These are phyloP conservation scores for Aphelenchoides besseyi DNA, from an alignment of 1,140 invertebrate species.

Conservation along the genomic window DNA sequence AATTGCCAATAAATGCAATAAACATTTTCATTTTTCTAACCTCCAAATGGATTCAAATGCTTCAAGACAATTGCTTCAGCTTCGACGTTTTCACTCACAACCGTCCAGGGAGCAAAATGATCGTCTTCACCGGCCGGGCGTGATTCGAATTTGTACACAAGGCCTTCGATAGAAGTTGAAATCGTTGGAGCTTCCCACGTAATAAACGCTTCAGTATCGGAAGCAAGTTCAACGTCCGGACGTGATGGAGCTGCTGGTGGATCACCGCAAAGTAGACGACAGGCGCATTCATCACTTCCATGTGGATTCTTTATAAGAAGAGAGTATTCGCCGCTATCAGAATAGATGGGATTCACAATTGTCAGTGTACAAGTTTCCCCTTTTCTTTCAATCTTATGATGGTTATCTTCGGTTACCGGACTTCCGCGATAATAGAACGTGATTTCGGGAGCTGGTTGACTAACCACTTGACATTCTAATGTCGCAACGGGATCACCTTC, in stretches of 20 bases:
- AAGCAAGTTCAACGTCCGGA: constrained; percentile 76
- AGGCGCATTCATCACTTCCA: constrained; percentile 66
- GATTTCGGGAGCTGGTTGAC: constrained; percentile 81
- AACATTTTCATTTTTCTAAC: neutral
- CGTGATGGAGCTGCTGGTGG: constrained; percentile 78
- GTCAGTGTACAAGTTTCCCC: constrained; percentile 42
- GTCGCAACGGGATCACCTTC: constrained; percentile 73
- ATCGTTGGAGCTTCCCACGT: constrained; percentile 74
- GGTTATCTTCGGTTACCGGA: constrained; percentile 59
- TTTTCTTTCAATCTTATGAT: constrained; percentile 41
- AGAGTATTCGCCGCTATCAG: constrained; percentile 82
- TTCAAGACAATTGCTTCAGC: constrained; percentile 85
- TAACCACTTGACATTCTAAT: constrained; percentile 79
- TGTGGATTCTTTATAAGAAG: constrained; percentile 82
- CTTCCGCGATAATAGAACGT: constrained; percentile 76
- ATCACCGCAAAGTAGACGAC: constrained; percentile 67
- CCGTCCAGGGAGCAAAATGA: constrained; percentile 71
- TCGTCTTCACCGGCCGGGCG: constrained; percentile 66
- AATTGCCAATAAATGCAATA: constrained; percentile 16
- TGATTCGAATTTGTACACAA: constrained; percentile 73
- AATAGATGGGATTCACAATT: constrained; percentile 49
- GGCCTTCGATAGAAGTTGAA: constrained; percentile 69
- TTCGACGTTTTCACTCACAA: constrained; percentile 80
- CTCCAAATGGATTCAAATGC: constrained; percentile 73
- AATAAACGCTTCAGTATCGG: constrained; percentile 80